Percentiles rank a stretch among this genome's conserved stretches.
Evolutionary conservation across 2,888 invertebrate genomes (phyloP).

Genomic region (Philhelius pedissequus): DNA sequence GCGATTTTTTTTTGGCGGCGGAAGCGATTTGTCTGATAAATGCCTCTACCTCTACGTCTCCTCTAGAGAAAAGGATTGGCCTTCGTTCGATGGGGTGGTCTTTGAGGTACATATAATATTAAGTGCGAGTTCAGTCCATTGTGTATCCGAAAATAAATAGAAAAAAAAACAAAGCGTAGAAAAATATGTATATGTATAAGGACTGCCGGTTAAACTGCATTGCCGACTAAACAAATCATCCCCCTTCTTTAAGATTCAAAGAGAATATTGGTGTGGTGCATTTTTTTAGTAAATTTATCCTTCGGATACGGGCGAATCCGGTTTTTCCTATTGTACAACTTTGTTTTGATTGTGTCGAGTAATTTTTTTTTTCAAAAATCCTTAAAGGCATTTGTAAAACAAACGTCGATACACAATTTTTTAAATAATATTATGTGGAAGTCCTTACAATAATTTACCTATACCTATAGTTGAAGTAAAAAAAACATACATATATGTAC

Average conservation of each 20-base stretch:
- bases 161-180: conserved; percentile 1
- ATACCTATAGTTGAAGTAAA: background rate
- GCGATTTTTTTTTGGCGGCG: conserved; percentile 25
- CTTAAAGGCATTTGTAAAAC: background rate
- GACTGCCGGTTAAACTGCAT: conserved; percentile 52
- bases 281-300: background rate
- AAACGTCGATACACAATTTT: no score
- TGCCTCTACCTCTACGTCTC: no score
- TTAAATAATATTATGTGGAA: no score
- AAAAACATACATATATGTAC: background rate
- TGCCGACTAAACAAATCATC: conserved; percentile 58
- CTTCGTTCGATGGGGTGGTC: conserved; percentile 50
- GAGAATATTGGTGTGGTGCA: conserved; percentile 32
- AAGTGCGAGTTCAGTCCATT: conserved; percentile 49
- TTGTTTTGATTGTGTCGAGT: conserved; percentile 56
- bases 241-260: background rate
- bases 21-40: conserved; percentile 40
- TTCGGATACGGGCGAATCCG: conserved; percentile 22
- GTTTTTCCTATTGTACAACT: conserved; percentile 49
- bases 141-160: conserved; percentile 18
- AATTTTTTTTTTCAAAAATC: background rate
- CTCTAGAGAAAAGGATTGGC: conserved; percentile 50
- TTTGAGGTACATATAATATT: conserved; percentile 16
- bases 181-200: background rate
- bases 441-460: background rate